Evolutionary conservation across 2,113 vertebrate species (phyloP), one percentile per base, ranked within the genome.

Genomic region (Hemibagrus wyckioides): DNA sequence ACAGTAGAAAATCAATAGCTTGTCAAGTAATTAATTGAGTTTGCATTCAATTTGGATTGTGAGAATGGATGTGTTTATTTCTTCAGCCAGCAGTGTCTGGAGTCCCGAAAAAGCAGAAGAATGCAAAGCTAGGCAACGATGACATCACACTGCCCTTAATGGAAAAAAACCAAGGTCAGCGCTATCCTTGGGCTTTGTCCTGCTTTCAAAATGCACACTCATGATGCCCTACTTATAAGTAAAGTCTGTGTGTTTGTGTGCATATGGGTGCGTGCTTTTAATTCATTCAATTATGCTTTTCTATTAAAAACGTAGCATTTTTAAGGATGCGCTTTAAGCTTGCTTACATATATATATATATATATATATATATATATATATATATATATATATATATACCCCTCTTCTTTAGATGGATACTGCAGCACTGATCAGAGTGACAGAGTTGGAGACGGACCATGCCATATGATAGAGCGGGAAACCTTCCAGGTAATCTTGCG

Each of bases 141-240:
- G 98, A 99, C 94, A 99, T 98, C 96, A 99, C 97, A 10, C 95
- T 98, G 91, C 98, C 98, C 1, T 94, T 99, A 67, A 98, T 98
- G 94, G 98, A 99, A 92, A 98, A 97, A 95, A 98, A 94, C 91
- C 96, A 97, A 93, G 97, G 98, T 99, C 82, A 91, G 95, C 28
- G 39, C 36, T 52, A 71, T 21, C 89, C 86, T 56, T 83, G 59
- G 19, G 57, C 36, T 63, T 84, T 77, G 52, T 67, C 44, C 77
- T 44, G 44, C 59, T 73, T 83, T 61, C 75, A 59, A 73, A 73
- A 86, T 56, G 59, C 69, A 71, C 76, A 75, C 54, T 88, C 41
- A 87, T 81, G 85, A 79, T 84, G 69, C 41, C 69, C 69, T 86
- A 56, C 59, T 77, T 83, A 57, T 14, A 44, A 83, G 57, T 83